Evolutionary conservation across 2,113 vertebrate species (phyloP).

Genomic region (Peromyscus californicus): DNA sequence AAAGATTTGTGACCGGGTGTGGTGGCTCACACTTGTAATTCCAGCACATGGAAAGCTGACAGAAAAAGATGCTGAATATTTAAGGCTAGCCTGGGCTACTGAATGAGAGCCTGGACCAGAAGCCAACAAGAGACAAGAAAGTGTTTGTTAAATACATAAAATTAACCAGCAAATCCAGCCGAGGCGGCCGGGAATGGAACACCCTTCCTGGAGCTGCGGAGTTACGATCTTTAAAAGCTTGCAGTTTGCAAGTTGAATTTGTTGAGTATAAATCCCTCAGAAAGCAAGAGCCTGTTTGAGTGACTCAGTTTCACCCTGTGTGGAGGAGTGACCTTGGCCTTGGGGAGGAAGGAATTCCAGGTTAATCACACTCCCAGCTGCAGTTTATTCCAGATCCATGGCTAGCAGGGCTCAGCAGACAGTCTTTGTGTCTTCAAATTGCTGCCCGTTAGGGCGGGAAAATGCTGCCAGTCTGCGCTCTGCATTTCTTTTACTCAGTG

Average conservation of each 20-base stretch:
- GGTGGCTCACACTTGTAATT: not conserved
- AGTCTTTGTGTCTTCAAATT: not conserved
- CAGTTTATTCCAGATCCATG: accelerated
- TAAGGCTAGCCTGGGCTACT: not conserved
- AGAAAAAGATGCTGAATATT: not conserved
- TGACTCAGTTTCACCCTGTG: not conserved
- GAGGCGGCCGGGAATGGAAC: not conserved
- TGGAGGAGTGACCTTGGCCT: not conserved
- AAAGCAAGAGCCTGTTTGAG: not conserved
- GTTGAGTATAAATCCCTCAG: not conserved
- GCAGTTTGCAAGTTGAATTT: not conserved
- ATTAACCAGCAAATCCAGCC: not conserved
- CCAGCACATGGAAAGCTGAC: too few relatives aligned
- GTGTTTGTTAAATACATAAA: not conserved
- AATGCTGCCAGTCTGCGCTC: not conserved
- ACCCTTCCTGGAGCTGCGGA: not conserved
- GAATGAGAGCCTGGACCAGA: not conserved
- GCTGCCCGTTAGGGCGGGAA: not conserved
- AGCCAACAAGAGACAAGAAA: not conserved
- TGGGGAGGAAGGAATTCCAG: not conserved
- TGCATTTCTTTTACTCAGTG: not conserved
- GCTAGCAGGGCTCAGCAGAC: not conserved
- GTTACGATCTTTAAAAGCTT: not conserved
- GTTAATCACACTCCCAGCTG: not conserved
- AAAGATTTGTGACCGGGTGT: not conserved